Evolutionary conservation across 2,797 vertebrate species (phyloP).

Genomic region (Acipenser transmontanus): DNA sequence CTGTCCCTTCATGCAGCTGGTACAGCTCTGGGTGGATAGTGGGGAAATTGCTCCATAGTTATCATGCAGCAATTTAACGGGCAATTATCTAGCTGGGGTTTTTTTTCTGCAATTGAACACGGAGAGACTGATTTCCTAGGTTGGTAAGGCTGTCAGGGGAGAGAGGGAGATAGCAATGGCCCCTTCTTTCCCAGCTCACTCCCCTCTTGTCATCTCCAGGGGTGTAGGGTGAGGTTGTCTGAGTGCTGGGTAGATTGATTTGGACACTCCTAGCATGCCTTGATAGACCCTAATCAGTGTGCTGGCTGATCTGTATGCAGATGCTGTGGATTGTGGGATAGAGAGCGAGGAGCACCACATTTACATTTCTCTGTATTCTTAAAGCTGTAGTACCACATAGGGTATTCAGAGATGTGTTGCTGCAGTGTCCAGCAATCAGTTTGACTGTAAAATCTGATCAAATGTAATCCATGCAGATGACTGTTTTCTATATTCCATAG

Average conservation of each 20-base stretch:
- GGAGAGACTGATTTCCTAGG: not conserved
- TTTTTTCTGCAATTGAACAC: not conserved
- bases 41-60: not conserved
- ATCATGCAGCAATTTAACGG: slow-evolving; percentile 1
- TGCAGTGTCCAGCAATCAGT: no score
- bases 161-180: not conserved
- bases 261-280: not conserved
- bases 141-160: not conserved
- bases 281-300: not conserved
- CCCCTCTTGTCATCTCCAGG: not conserved
- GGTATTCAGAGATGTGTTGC: no score
- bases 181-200: not conserved
- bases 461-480: no score
- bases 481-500: no score
- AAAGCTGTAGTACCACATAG: no score
- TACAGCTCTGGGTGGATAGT: not conserved
- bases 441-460: no score
- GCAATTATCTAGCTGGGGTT: not conserved
- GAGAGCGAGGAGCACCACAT: no score
- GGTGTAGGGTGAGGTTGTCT: not conserved
- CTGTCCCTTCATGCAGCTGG: no score
- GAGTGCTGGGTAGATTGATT: not conserved
- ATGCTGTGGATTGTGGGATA: no score
- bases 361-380: no score
- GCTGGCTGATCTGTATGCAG: no score